phyloP scores from a whole-genome alignment of 2,113 vertebrate genomes.

The Heptranchias perlo region DNA sequence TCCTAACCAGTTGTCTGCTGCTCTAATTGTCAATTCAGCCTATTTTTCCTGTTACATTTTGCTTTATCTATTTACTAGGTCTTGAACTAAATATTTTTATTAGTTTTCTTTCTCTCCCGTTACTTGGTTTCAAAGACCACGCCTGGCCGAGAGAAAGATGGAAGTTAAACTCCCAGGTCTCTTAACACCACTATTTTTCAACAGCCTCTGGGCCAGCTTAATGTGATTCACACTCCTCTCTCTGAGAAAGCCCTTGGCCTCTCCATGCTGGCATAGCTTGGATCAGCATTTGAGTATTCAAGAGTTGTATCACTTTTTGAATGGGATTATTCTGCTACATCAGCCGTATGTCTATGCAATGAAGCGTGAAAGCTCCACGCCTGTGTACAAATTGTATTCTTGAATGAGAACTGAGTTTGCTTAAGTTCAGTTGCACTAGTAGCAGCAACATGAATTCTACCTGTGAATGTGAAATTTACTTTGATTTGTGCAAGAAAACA shows the following conservation, averaged over 20 bases:
- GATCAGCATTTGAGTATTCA: not conserved
- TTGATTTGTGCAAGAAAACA: not conserved
- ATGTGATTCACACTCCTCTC: not conserved
- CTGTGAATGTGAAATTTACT: not conserved
- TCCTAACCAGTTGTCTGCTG: not conserved
- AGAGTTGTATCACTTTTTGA: not conserved
- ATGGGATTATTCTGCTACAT: slow-evolving; percentile 21
- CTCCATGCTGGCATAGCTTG: no score
- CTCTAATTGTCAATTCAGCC: not conserved
- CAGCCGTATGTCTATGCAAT: not conserved
- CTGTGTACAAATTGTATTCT: not conserved
- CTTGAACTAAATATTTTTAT: not conserved
- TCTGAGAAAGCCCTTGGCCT: not conserved
- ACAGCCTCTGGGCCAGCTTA: not conserved
- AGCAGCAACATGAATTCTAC: not conserved
- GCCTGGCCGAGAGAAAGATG: not conserved
- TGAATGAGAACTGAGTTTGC: slow-evolving; percentile 8
- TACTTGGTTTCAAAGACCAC: not conserved
- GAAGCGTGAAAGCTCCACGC: slow-evolving; percentile 14
- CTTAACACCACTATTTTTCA: not conserved
- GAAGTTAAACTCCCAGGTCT: not conserved
- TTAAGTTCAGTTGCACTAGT: not conserved
- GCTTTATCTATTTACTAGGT: not conserved
- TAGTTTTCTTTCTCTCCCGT: not conserved
- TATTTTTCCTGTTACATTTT: not conserved